Conservation (phyloP, 2,797 vertebrate species). For the Gymnoscopelus microlampas region DNA sequence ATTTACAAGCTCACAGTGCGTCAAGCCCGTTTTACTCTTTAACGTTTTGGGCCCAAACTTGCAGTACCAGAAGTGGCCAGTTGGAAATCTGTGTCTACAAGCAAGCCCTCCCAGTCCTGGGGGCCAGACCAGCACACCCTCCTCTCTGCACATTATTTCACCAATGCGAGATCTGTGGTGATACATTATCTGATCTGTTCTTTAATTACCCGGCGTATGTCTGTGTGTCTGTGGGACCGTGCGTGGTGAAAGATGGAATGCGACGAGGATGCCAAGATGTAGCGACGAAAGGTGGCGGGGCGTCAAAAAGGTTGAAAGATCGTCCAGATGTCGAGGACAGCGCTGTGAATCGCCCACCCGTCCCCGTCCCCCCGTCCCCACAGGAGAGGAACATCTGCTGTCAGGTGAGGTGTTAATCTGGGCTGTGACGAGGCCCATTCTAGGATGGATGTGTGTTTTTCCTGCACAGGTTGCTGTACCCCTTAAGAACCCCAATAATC, state of each 20-base stretch:
- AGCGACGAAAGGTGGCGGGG: conserved; percentile 31
- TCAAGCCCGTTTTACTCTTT: too few relatives aligned
- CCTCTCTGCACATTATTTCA: conserved; percentile 22
- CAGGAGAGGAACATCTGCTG: conserved; percentile 71
- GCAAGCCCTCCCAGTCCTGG: too few relatives aligned
- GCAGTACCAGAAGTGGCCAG: too few relatives aligned
- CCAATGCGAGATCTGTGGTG: conserved; percentile 46
- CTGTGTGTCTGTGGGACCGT: conserved; percentile 52
- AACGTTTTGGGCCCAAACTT: too few relatives aligned
- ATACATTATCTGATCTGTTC: conserved; percentile 48
- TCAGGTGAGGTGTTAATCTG: conserved; percentile 62
- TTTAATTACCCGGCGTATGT: conserved; percentile 58
- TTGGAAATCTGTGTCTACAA: too few relatives aligned
- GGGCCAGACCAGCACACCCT: not conserved
- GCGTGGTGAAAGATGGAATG: conserved; percentile 58
- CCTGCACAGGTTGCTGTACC: conserved; percentile 15
- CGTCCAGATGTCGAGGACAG: conserved; percentile 61
- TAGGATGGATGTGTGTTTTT: too few relatives aligned
- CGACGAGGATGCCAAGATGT: conserved; percentile 33
- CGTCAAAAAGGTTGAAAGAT: conserved; percentile 53
- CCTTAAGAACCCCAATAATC: conserved; percentile 14
- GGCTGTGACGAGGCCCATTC: conserved; percentile 32
- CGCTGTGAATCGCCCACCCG: conserved; percentile 57
- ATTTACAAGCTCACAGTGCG: too few relatives aligned
- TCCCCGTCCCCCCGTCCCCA: conserved; percentile 38